Percentiles rank a stretch among this genome's conserved stretches.
phyloP scores from a whole-genome alignment of 2,888 invertebrate genomes.

The Caenorhabditis panamensis region DNA sequence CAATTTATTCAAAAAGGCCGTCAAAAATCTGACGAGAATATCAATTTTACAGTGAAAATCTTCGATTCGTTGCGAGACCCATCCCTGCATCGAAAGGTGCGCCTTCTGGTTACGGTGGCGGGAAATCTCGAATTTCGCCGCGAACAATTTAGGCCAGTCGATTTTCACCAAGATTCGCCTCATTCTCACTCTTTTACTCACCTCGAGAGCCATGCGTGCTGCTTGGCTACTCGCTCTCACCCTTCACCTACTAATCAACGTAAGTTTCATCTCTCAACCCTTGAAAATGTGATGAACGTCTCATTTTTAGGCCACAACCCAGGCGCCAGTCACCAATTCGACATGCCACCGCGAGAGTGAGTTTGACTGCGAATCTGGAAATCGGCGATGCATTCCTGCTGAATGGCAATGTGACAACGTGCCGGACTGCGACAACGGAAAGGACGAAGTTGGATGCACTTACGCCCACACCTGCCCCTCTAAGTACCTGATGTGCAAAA shows the following conservation, averaged over 20 bases:
- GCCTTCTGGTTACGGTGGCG: constrained; percentile 7
- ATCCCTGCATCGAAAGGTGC: no score
- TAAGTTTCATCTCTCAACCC: neutral
- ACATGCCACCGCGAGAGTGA: constrained; percentile 41
- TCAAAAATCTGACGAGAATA: no score
- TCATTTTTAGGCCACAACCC: constrained; percentile 27
- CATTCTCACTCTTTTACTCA: constrained; percentile 25
- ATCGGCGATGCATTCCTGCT: constrained; percentile 63
- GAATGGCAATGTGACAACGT: constrained; percentile 71
- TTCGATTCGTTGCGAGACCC: no score
- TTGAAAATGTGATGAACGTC: neutral
- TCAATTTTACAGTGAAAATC: no score
- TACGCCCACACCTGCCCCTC: constrained; percentile 60
- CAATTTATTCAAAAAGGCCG: no score
- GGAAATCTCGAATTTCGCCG: neutral
- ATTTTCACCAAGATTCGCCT: neutral
- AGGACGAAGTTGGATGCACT: constrained; percentile 63
- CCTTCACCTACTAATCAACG: constrained; percentile 46
- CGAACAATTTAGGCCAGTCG: neutral
- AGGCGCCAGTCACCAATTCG: constrained; percentile 40
- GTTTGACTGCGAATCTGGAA: constrained; percentile 51
- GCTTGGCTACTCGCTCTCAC: constrained; percentile 45
- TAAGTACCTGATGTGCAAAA: constrained; percentile 48
- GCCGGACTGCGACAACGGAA: constrained; percentile 62
- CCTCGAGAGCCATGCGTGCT: constrained; percentile 46